Evolutionary conservation across 2,113 vertebrate species (phyloP).

Genomic region (Ctenomys sociabilis): DNA sequence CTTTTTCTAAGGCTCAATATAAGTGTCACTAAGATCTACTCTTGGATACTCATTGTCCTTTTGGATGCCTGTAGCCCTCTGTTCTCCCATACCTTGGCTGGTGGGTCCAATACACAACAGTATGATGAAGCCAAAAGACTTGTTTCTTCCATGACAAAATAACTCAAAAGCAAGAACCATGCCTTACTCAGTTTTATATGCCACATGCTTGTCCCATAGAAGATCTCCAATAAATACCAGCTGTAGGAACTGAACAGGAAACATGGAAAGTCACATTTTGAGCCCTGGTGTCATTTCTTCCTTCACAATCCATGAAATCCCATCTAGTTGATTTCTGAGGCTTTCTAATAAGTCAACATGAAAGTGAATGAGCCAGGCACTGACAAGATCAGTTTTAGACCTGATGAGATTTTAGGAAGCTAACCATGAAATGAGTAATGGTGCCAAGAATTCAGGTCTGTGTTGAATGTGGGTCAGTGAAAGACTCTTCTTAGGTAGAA

Average conservation of each 20-base stretch:
- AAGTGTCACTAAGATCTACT: slow-evolving; percentile 21
- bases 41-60: background rate
- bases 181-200: background rate
- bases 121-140: background rate
- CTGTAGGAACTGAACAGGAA: background rate
- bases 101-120: background rate
- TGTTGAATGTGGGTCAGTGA: background rate
- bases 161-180: background rate
- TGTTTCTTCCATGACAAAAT: background rate
- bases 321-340: background rate
- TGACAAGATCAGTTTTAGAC: slow-evolving; percentile 12
- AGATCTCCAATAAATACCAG: background rate
- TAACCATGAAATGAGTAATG: background rate
- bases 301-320: background rate
- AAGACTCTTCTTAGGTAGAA: background rate
- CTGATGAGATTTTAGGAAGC: slow-evolving; percentile 22
- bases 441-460: background rate
- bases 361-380: background rate
- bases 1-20: background rate
- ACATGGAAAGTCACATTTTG: background rate
- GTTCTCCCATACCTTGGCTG: background rate
- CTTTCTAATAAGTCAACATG: background rate
- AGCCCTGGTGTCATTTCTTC: background rate
- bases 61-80: background rate
- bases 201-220: background rate